Evolutionary conservation across 2,113 vertebrate genomes (phyloP), one percentile per base, ranked within the genome.

Genomic region (Hiodon alosoides): DNA sequence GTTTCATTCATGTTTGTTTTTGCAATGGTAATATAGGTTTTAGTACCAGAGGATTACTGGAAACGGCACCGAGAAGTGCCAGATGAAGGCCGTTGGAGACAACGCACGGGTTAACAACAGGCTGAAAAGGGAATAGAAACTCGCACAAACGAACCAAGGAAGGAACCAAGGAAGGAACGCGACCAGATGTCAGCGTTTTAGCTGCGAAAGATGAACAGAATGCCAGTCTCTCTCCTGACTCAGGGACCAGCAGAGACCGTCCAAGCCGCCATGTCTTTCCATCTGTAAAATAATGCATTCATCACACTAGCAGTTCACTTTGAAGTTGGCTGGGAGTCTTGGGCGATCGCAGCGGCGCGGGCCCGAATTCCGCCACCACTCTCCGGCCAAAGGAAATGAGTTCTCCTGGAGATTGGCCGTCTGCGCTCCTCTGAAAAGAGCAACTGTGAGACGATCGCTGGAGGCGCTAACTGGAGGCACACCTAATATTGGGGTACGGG

Each of bases 1-100:
- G 80, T 79, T 80, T 88, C 83, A 90, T 85, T 77, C 78, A 76
- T 83, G 88, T 87, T 82, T 81, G 84, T 86, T 85, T 72, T 81
- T 79, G 80, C 73, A 69, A 55, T 54, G 31, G 68, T 78, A 71
- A 74, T 31, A 78, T 60, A 74, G 72, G 74, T 79, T 84, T 80
- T 81, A 76, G 68, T 9, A 48, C 14, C 52, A 1, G 68, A 69
- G 68, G 47, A 69, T 69, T 69, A 17, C 51, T n/a, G 68, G 68
- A 14, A 69, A 10, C 31, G n/a, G 51, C 55, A 52, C 53, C 68
- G n/a, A 69, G 68, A 7, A 55, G 52, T 31, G 11, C 68, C 68
- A 69, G 5, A 54, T 50, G 68, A 69, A n/a, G 4, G 52, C 10
- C 55, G n/a, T 50, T 31, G 52, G n/a, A 55, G 55, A 48, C 10